Evolutionary conservation across 2,888 invertebrate species (phyloP).

Genomic region (Macropis europaea): DNA sequence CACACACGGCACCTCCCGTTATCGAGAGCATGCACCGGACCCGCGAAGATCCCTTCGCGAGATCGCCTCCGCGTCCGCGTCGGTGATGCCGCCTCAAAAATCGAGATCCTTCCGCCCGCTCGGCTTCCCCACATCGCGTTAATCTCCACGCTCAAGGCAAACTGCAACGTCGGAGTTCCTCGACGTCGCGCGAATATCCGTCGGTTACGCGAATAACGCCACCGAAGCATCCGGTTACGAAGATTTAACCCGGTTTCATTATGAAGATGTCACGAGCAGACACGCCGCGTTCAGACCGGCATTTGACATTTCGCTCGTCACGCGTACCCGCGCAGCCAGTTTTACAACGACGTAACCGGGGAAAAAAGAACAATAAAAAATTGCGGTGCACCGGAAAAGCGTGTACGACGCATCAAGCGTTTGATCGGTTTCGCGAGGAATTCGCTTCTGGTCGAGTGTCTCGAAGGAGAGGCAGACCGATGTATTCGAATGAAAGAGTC

Average conservation of each 20-base stretch:
- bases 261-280: constrained; percentile 57
- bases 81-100: too few species aligned
- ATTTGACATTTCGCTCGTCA: constrained; percentile 50
- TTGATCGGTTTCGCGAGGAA: too few species aligned
- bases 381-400: not conserved
- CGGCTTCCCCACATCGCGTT: too few species aligned
- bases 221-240: constrained; percentile 32
- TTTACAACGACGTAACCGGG: constrained; percentile 9
- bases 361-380: not conserved
- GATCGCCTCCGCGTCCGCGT: not conserved
- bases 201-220: constrained; percentile 9
- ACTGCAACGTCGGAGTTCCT: too few species aligned
- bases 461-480: too few species aligned
- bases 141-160: too few species aligned
- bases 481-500: too few species aligned
- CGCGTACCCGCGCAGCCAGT: constrained; percentile 25
- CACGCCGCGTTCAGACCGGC: constrained; percentile 48
- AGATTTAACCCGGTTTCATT: constrained; percentile 48
- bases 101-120: too few species aligned
- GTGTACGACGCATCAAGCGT: too few species aligned
- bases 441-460: too few species aligned
- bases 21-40: not conserved
- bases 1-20: not conserved
- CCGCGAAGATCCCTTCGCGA: not conserved
- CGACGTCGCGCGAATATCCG: not conserved